A percentile compares a stretch with the other conserved stretches of the same genome.
phyloP scores from a whole-genome alignment of 2,888 invertebrate species.

The Neoitamus cyanurus region DNA sequence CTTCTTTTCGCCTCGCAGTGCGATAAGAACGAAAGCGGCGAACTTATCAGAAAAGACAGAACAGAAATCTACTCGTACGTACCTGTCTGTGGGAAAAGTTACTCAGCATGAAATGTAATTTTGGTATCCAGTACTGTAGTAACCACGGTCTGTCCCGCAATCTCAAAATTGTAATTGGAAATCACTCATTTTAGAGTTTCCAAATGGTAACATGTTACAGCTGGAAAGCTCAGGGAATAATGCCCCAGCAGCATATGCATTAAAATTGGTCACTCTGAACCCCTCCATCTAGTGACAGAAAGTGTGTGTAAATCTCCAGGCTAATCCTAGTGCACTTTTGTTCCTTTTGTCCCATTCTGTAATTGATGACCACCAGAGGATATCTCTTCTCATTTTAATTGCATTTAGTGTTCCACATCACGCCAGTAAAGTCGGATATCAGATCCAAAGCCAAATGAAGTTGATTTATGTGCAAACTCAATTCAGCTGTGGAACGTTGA shows the following conservation, averaged over 20 bases:
- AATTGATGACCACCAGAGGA: conserved; percentile 15
- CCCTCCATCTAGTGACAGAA: not conserved
- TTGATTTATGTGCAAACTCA: conserved; percentile 13
- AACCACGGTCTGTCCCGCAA: not conserved
- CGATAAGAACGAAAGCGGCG: not conserved
- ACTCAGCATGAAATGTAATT: not conserved
- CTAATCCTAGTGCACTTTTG: conserved; percentile 2
- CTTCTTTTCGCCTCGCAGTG: not conserved
- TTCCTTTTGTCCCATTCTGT: conserved; percentile 12
- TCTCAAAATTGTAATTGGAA: not conserved
- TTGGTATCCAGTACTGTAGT: not conserved
- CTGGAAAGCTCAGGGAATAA: not conserved
- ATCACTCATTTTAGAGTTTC: not conserved
- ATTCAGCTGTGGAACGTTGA: not conserved
- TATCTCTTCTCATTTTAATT: conserved; percentile 2
- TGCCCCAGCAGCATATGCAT: not conserved
- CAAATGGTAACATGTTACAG: not conserved
- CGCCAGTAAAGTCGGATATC: not conserved
- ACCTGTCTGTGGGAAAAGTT: not conserved
- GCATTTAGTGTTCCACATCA: conserved; percentile 12
- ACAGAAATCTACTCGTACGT: not conserved
- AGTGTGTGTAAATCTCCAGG: conserved; percentile 7
- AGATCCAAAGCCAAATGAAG: conserved; percentile 9
- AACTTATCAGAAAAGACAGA: not conserved
- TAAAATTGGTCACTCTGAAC: not conserved